These are phyloP conservation scores for Saxicola maurus DNA, from an alignment of 2,797 vertebrate genomes.

Conservation along the genomic window DNA sequence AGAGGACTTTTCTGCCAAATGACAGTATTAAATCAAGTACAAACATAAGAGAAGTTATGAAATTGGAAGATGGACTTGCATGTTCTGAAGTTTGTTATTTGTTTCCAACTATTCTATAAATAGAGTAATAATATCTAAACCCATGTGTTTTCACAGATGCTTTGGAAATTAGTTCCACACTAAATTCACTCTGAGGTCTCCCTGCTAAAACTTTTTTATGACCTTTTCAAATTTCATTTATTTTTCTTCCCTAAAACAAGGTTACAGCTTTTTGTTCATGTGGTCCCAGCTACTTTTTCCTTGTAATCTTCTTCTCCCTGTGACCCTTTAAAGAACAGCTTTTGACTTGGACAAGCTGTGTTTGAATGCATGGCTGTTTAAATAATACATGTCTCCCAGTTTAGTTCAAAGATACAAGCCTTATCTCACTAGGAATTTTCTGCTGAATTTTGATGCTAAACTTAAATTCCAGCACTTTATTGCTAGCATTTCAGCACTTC, in stretches of 20 bases:
- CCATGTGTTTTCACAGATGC: not conserved
- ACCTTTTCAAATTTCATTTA: not conserved
- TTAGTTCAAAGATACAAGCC: not conserved
- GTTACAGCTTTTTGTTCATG: not conserved
- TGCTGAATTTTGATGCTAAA: conserved; percentile 15
- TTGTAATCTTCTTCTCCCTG: not conserved
- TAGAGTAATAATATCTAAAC: not conserved
- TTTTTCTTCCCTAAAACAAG: not conserved
- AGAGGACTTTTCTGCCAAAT: not conserved
- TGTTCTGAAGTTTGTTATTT: not conserved
- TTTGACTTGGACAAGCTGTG: not conserved
- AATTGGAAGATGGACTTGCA: not conserved
- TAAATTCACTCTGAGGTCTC: not conserved
- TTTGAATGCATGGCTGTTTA: not conserved
- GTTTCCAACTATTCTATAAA: not conserved
- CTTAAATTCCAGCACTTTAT: conserved; percentile 20
- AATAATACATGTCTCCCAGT: not conserved
- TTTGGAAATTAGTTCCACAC: not conserved
- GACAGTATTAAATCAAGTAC: not conserved
- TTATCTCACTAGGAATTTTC: conserved; percentile 8
- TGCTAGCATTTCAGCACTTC: conserved; percentile 29
- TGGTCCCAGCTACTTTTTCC: not conserved
- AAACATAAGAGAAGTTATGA: not conserved
- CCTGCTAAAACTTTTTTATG: not conserved
- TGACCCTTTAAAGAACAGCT: not conserved